A percentile compares a stretch with the other conserved stretches of the same genome.
Evolutionary conservation across 2,888 invertebrate genomes (phyloP).

Genomic region (Lepidocyrtoides sp.): DNA sequence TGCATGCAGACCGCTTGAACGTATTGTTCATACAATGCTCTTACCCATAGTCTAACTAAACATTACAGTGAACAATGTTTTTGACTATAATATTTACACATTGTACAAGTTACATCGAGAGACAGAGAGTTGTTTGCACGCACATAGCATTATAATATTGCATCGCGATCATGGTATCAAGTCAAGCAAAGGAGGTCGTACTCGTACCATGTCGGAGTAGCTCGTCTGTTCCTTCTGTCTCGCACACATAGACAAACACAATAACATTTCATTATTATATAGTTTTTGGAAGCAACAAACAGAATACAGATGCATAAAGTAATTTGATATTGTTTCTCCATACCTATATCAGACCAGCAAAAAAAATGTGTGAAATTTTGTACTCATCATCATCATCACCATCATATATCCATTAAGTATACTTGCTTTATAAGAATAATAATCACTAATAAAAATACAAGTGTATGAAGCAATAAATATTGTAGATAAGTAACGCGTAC

Average conservation of each 20-base stretch:
- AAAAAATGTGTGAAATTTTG: conserved; percentile 41
- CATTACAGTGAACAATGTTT: too few species aligned
- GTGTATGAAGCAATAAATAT: too few species aligned
- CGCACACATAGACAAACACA: background rate
- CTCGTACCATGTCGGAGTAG: conserved; percentile 51
- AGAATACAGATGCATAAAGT: background rate
- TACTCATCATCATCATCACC: background rate
- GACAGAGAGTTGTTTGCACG: background rate
- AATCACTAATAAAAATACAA: too few species aligned
- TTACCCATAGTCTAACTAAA: too few species aligned
- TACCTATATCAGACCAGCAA: background rate
- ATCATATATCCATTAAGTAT: background rate
- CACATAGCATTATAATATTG: background rate
- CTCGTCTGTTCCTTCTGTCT: background rate
- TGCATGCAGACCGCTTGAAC: background rate
- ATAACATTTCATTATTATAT: background rate
- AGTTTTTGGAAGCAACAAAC: background rate
- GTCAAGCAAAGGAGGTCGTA: conserved; percentile 48
- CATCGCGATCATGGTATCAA: background rate
- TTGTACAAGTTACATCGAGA: background rate
- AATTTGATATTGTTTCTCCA: background rate
- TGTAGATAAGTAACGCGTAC: too few species aligned
- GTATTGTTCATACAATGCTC: too few species aligned
- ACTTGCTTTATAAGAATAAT: too few species aligned
- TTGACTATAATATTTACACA: background rate